Evolutionary conservation across 2,888 invertebrate genomes (phyloP), one percentile per base, ranked within the genome.

Genomic region (Danaus chrysippus): DNA sequence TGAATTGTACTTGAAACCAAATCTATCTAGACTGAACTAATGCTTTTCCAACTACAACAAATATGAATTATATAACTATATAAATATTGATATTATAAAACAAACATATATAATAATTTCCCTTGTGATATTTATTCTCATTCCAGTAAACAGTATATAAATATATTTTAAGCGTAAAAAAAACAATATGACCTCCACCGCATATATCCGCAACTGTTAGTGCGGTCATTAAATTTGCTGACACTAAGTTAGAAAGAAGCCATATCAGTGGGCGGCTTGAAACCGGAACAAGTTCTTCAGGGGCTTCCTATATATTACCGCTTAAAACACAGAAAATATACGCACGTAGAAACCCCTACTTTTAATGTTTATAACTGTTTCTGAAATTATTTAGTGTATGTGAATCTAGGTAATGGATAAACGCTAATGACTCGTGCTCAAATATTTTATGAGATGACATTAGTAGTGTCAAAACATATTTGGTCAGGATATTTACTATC

Each of bases 221-320:
- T 59, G 56, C 19, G 59, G 54, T 46, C 59, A 58, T 61, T 59
- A 62, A 60, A 66, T 66, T 80, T 76, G 84, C 68, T 69, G 65
- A 63, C 61, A 56, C 59, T 69, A 69, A 67, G 64, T 68, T 66
- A 56, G 86, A 70, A 76, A 80, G 87, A 88, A 88, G 82, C 89
- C 88, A 70, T 82, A 85, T 66, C 74, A 73, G 65, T 73, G 74
- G 73, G 72, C 73, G 75, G 74, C 73, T 81, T 70, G 78, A 81
- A 89, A 86, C 88, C 89, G 89, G 89, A 89, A 90, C 88, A 83
- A 68, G 71, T 78, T 68, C 81, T 84, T 81, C 78, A 73, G 73
- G 71, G 85, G 87, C 79, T 89, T 88, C 88, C 79, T 81, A 82
- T 78, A 78, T 83, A 83, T 85, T 85, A 86, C 85, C 83, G 82